phyloP scores from a whole-genome alignment of 2,888 invertebrate genomes.

The Drosophila basisetae region DNA sequence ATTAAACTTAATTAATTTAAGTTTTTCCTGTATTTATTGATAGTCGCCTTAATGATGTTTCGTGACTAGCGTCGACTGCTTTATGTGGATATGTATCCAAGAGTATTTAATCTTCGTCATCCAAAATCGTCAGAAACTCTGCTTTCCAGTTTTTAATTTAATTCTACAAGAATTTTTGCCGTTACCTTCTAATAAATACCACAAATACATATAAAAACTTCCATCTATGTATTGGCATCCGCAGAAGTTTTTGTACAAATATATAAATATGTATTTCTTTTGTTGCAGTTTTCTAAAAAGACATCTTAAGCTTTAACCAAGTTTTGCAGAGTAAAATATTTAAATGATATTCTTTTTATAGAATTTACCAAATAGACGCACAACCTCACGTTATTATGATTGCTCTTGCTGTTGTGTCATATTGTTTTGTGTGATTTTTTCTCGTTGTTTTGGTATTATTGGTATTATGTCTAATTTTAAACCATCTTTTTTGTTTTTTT shows the following conservation, averaged over 20 bases:
- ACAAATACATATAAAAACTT: background rate
- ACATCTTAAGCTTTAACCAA: background rate
- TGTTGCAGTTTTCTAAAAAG: constrained; percentile 2
- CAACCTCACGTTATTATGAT: background rate
- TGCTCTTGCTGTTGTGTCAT: background rate
- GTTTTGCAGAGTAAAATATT: background rate
- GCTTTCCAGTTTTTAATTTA: background rate
- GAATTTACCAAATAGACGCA: constrained; percentile 5
- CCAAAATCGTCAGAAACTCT: background rate
- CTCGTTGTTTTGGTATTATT: background rate
- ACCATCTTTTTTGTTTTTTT: no score
- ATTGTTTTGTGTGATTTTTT: background rate
- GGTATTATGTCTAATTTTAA: no score
- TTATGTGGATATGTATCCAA: background rate
- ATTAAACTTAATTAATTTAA: background rate
- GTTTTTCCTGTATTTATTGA: background rate
- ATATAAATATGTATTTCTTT: constrained; percentile 1
- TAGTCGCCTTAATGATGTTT: background rate
- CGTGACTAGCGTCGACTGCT: background rate
- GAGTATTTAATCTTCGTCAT: background rate
- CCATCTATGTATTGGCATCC: background rate
- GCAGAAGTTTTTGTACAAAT: background rate
- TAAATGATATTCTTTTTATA: constrained; percentile 2
- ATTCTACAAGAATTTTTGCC: background rate
- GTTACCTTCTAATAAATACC: background rate